Evolutionary conservation across 2,113 vertebrate genomes (phyloP).

Genomic region (Tautogolabrus adspersus): DNA sequence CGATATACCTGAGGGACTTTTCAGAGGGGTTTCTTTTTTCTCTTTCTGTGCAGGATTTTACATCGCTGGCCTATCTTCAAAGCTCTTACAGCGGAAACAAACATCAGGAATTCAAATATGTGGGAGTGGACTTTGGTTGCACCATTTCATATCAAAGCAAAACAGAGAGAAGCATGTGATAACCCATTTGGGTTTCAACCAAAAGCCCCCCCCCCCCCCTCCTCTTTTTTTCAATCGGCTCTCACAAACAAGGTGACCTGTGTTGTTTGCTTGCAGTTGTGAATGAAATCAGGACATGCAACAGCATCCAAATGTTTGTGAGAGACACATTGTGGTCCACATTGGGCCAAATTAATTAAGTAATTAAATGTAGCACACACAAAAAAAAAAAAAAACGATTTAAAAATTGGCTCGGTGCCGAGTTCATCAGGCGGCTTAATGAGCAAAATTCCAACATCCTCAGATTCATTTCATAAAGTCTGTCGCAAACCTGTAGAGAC

Average conservation of each 20-base stretch:
- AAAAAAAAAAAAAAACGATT: neutral
- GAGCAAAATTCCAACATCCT: slow-evolving; percentile 1
- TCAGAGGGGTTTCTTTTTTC: slow-evolving; percentile 20
- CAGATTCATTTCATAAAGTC: slow-evolving; percentile 25
- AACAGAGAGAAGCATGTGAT: slow-evolving; percentile 12
- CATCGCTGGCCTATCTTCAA: slow-evolving; percentile 50
- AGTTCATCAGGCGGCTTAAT: slow-evolving; percentile 54
- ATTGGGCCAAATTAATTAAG: slow-evolving; percentile 46
- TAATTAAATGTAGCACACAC: slow-evolving; percentile 35
- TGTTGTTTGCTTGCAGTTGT: slow-evolving; percentile 1
- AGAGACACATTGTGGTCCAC: slow-evolving; percentile 13
- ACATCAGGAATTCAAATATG: slow-evolving; percentile 51
- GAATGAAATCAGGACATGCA: slow-evolving; percentile 38
- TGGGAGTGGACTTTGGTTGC: neutral
- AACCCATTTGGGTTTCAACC: slow-evolving; percentile 36
- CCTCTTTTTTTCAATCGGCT: neutral
- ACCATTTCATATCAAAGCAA: slow-evolving; percentile 31
- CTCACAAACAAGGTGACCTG: slow-evolving; percentile 48
- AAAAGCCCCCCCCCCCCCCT: neutral
- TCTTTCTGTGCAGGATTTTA: neutral
- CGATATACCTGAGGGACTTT: slow-evolving; percentile 29
- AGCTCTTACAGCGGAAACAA: slow-evolving; percentile 49
- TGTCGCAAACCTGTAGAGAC: neutral
- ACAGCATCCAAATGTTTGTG: slow-evolving; percentile 22
- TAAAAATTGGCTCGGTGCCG: slow-evolving; percentile 33